phyloP scores from a whole-genome alignment of 2,113 vertebrate species.

The Cynocephalus volans region DNA sequence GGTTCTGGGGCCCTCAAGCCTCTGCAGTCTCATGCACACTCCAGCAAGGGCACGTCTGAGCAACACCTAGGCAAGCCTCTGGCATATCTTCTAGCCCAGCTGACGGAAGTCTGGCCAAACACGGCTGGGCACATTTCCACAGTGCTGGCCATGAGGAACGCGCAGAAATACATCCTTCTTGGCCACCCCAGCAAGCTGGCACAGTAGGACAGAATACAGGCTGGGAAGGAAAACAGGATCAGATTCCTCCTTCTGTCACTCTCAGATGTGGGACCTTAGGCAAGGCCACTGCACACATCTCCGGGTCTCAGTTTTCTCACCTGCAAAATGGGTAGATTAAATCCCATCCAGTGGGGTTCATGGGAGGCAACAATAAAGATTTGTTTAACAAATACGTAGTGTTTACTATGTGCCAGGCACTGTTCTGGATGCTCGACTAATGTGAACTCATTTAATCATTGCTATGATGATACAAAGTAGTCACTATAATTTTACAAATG shows the following conservation, averaged over 20 bases:
- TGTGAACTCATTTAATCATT: neutral
- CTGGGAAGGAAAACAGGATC: neutral
- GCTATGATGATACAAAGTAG: no score
- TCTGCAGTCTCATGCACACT: neutral
- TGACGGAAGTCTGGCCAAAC: neutral
- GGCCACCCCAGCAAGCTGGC: neutral
- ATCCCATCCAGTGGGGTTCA: neutral
- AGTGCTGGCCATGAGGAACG: neutral
- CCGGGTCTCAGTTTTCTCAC: neutral
- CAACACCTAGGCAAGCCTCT: neutral
- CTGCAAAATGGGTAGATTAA: neutral
- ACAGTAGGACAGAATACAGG: neutral
- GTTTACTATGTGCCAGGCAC: neutral
- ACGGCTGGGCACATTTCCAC: neutral
- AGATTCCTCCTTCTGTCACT: neutral
- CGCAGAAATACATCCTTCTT: neutral
- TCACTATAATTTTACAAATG: neutral
- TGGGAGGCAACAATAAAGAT: neutral
- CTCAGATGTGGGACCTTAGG: neutral
- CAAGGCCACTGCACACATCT: neutral
- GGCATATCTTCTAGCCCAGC: neutral
- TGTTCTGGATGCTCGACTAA: neutral
- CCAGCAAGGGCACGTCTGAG: neutral
- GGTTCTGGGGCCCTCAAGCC: no score
- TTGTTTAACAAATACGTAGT: neutral